These are phyloP conservation scores for Andrena cerasifolii DNA, from an alignment of 1,140 invertebrate genomes.

Conservation along the genomic window DNA sequence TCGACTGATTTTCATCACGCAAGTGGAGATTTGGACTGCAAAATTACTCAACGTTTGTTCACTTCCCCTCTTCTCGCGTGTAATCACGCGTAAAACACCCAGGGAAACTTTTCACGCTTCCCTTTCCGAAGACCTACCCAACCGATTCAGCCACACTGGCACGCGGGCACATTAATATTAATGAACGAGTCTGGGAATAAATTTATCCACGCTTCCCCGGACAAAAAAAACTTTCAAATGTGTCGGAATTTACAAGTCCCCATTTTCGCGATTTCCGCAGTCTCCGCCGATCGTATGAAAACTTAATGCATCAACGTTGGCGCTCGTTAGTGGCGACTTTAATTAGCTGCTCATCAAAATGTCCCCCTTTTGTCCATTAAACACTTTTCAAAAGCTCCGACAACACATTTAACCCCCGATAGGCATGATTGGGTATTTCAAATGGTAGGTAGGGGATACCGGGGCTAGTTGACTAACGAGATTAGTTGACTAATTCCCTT, in stretches of 20 bases:
- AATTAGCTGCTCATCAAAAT: background rate
- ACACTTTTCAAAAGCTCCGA: too few species aligned
- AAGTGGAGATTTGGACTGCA: too few species aligned
- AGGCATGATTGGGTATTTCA: too few species aligned
- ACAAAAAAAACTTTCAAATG: conserved; percentile 3
- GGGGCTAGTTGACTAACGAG: too few species aligned
- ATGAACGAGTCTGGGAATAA: conserved; percentile 5
- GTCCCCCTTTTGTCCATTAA: background rate
- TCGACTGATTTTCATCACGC: too few species aligned
- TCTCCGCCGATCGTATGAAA: background rate
- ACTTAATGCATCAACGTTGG: background rate
- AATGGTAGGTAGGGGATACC: too few species aligned
- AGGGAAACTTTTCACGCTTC: conserved; percentile 34
- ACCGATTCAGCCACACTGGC: background rate
- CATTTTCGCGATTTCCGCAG: background rate
- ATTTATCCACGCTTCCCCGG: background rate
- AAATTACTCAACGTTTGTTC: conserved; percentile 24
- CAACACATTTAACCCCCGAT: too few species aligned
- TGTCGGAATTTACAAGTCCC: conserved; percentile 7
- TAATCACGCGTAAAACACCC: conserved; percentile 39
- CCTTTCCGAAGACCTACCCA: background rate
- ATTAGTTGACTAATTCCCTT: too few species aligned
- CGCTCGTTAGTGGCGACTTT: too few species aligned
- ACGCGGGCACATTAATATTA: conserved; percentile 39
- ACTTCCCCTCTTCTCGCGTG: background rate